Evolutionary conservation across 2,113 vertebrate species (phyloP).

Genomic region (Orycteropus afer): DNA sequence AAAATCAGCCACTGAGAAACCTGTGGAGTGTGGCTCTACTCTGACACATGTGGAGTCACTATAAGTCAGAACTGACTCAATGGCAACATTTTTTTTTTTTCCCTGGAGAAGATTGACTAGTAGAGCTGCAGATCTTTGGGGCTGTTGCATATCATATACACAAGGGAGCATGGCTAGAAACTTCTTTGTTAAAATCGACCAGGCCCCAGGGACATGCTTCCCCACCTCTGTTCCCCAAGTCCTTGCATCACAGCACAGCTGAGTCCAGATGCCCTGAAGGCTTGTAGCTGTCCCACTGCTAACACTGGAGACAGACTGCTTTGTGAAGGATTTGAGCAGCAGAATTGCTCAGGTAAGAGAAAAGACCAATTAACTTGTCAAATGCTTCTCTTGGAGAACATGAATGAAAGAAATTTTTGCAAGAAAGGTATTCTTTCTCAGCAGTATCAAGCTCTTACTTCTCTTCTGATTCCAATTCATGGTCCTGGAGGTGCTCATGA

Average conservation of each 20-base stretch:
- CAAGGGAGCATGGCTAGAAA: neutral
- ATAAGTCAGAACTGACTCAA: too few species aligned
- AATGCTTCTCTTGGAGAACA: neutral
- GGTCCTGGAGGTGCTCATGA: neutral
- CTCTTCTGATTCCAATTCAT: neutral
- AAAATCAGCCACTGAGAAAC: too few species aligned
- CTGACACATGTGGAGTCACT: too few species aligned
- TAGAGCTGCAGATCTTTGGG: neutral
- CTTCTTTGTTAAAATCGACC: neutral
- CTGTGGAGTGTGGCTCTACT: too few species aligned
- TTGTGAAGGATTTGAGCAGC: neutral
- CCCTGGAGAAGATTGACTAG: too few species aligned
- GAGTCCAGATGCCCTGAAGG: neutral
- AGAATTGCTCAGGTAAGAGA: neutral
- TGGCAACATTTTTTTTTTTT: too few species aligned
- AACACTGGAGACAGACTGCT: neutral
- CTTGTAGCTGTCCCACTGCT: neutral
- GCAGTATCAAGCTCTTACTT: neutral
- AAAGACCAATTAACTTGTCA: neutral
- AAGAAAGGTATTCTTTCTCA: neutral
- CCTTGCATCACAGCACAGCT: neutral
- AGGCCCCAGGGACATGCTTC: too few species aligned
- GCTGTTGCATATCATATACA: neutral
- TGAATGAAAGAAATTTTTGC: neutral
- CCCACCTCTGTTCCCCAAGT: fast-evolving